Evolutionary conservation across 1,140 invertebrate genomes (phyloP), one percentile per base, ranked within the genome.

Genomic region (Zaprionus capensis): DNA sequence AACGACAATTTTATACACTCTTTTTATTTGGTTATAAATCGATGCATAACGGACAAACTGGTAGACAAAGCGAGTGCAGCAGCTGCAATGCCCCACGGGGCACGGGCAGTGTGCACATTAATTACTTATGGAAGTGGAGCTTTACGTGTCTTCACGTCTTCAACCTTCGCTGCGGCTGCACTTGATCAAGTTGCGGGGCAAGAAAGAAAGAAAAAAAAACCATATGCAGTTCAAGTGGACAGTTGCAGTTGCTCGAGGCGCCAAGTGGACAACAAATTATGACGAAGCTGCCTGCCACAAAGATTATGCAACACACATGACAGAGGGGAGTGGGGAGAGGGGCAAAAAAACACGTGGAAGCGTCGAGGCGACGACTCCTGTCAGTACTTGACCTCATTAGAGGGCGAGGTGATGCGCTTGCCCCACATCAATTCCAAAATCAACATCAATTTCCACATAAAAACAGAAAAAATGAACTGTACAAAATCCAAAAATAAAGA

Each of bases 251-350:
- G 31, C 65, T 61, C 72, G 75, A 41, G 44, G 57, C 57, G 59
- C 53, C 81, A 90, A 88, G 84, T 88, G 84, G 85, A 90, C 84
- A 81, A 71, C 85, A 83, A 90, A 85, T 88, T 88, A 90, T 90
- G 84, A 84, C 36, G 26, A 57, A 67, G 73, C 72, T 69, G 41
- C 41, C 72, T 66, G 41, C 41, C 41, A 17, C n/a, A 9, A 17
- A 46, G 84, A 81, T 87, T 87, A 87, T 80, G 83, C 77, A 87
- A 87, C 80, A 71, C 61, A 34, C 28, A 46, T 63, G 58, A 53
- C 57, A 67, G 51, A 24, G 24, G 1, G 0, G 24, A 5, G 0
- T 4, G 24, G 41, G 61, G 67, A n/a, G 58, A 66, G 74, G 38
- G 67, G 26, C 5, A 28, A 28, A 28, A 28, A 73, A 53, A 71